Conservation (phyloP, 1,140 invertebrate genomes). For the Heterodera schachtii region DNA sequence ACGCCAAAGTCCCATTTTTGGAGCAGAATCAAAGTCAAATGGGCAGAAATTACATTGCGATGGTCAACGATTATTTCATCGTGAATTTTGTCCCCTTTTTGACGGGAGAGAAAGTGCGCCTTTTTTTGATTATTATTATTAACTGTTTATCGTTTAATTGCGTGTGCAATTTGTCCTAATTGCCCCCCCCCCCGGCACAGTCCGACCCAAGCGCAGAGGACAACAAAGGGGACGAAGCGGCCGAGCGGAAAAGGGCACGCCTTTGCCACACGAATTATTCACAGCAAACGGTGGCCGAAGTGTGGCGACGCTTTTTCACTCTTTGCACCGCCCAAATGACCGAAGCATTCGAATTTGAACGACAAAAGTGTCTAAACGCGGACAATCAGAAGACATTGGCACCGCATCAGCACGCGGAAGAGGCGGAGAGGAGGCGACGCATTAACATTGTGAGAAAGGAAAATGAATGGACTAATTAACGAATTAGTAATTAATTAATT, state of each 20-base stretch:
- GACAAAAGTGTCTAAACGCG: conserved; percentile 48
- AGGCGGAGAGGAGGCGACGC: conserved; percentile 41
- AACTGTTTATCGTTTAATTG: background rate
- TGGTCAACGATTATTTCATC: conserved; percentile 54
- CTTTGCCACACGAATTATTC: conserved; percentile 40
- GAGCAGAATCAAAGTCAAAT: conserved; percentile 61
- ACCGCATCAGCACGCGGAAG: conserved; percentile 48
- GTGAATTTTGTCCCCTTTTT: conserved; percentile 52
- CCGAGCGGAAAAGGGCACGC: conserved; percentile 42
- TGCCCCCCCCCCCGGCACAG: background rate
- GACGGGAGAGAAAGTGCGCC: conserved; percentile 43
- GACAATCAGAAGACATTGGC: conserved; percentile 48
- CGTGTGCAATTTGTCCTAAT: background rate
- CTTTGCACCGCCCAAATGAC: conserved; percentile 20
- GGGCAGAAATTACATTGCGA: conserved; percentile 61
- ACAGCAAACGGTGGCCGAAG: conserved; percentile 37
- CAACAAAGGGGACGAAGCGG: conserved; percentile 18
- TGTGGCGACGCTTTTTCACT: conserved; percentile 48
- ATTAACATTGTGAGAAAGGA: conserved; percentile 30
- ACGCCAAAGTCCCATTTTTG: conserved; percentile 56
- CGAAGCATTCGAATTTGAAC: conserved; percentile 48
- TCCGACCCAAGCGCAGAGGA: conserved; percentile 14
- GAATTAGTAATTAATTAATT: background rate
- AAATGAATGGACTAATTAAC: background rate
- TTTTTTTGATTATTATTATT: conserved; percentile 9